Conservation (phyloP, 2,797 vertebrate genomes). For the Anguilla anguilla region DNA sequence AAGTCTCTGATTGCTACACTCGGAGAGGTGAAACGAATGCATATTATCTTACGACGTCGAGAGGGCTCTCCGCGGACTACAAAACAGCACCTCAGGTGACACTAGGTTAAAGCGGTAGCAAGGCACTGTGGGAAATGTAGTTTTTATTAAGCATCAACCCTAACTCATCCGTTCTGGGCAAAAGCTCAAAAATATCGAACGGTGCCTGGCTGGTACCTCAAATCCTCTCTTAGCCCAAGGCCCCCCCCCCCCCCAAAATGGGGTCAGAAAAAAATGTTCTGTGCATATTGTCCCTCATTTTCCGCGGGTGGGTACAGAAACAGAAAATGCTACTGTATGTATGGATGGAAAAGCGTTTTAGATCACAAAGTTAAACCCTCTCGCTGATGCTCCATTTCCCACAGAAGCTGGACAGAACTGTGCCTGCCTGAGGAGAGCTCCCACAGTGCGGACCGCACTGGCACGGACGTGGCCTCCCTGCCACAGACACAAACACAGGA, state of each 20-base stretch:
- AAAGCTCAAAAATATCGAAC: not conserved
- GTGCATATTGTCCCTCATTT: slow-evolving; percentile 9
- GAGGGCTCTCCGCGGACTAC: slow-evolving; percentile 17
- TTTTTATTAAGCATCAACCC: slow-evolving; percentile 22
- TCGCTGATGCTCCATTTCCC: not conserved
- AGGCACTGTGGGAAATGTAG: slow-evolving; percentile 38
- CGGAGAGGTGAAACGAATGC: slow-evolving; percentile 9
- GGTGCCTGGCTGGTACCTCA: not conserved
- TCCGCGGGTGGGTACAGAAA: not conserved
- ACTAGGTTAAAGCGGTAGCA: slow-evolving; percentile 36
- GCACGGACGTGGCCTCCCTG: not conserved
- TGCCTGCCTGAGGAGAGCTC: not conserved
- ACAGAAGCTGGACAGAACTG: not conserved
- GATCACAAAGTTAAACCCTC: not conserved
- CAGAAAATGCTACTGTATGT: not conserved
- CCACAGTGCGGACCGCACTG: not conserved
- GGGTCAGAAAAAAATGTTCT: too few species aligned
- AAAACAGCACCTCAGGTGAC: slow-evolving; percentile 20
- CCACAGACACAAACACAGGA: not conserved
- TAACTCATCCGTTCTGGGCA: not conserved
- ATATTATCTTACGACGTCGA: not conserved
- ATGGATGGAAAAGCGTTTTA: not conserved
- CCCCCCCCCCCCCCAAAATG: not conserved
- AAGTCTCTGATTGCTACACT: slow-evolving; percentile 3
- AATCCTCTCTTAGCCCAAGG: not conserved